phyloP scores from a whole-genome alignment of 2,113 vertebrate species.

The Centropus bengalensis region DNA sequence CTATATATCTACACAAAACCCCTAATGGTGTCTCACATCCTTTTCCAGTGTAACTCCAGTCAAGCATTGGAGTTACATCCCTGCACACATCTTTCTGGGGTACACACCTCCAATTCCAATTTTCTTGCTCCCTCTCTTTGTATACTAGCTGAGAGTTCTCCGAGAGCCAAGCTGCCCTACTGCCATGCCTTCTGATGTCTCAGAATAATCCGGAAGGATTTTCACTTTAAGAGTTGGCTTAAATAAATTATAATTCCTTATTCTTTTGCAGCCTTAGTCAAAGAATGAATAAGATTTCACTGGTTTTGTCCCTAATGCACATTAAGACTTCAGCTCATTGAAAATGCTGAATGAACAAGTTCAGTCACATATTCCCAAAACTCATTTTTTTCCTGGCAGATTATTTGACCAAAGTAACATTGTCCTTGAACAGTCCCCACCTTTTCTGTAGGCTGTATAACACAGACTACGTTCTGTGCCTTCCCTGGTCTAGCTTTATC shows the following conservation, averaged over 20 bases:
- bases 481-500: background rate
- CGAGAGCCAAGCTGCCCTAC: background rate
- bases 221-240: background rate
- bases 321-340: background rate
- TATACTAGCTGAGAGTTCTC: background rate
- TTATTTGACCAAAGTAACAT: background rate
- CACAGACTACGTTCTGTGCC: background rate
- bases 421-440: background rate
- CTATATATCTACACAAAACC: background rate
- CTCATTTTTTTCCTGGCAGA: background rate
- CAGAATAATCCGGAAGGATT: background rate
- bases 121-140: background rate
- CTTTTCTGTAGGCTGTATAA: background rate
- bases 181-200: background rate
- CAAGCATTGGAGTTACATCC: background rate
- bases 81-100: background rate
- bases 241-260: background rate
- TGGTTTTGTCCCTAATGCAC: background rate
- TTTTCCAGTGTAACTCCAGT: background rate
- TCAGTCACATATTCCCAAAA: slow-evolving; percentile 15
- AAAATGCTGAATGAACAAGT: slow-evolving; percentile 1
- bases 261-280: background rate
- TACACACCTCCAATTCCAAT: background rate
- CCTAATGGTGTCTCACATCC: accelerated
- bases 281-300: background rate